Base-by-base conservation (phyloP, 1,140 invertebrate species). In the Bursaphelenchus mucronatus region DNA sequence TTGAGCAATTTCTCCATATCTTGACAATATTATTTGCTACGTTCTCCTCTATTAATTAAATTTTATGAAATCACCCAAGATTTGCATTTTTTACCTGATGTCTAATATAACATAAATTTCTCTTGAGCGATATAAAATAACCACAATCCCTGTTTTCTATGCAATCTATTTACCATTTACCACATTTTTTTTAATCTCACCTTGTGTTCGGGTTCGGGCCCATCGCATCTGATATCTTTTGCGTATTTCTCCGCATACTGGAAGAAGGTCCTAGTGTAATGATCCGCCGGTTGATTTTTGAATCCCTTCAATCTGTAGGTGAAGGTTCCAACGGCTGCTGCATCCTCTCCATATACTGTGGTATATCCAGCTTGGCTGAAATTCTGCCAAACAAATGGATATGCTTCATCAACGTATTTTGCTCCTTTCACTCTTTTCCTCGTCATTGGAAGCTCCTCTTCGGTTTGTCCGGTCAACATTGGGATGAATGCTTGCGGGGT, bases 401-500 rank as follows among this genome's bases (percentile, higher is more conserved):
- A 90, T 0, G 87, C 84, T 1, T 85, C 83, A 7, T 85, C 84
- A 8, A 94, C 90, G 71, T 83, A 87, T 50, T 85, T 85, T 0
- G 88, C 87, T 44, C 87, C 85, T 7, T 84, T 85, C 75, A 87
- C 86, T 1, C 90, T 85, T 79, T 89, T 90, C 52, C 92, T 85
- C 0, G 89, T 80, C 19, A 82, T 61, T 8, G 74, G 78, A 30
- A 93, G 80, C 82, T 94, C 92, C 6, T 89, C 78, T 82, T 96
- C 92, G 0, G 89, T 92, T 81, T 89, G 88, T 6, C 86, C 86
- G 0, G 92, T 94, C 0, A 96, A 83, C 51, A 96, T 89, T 0
- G 92, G 92, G 46, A 94, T 90, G 17, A 94, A 82, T 0, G 92
- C 91, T 73, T 94, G 91, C 0, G 92, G 90, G 0, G 92, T 95